These are phyloP conservation scores for Petrolisthes manimaculis DNA, from an alignment of 2,888 invertebrate genomes.

Conservation along the genomic window DNA sequence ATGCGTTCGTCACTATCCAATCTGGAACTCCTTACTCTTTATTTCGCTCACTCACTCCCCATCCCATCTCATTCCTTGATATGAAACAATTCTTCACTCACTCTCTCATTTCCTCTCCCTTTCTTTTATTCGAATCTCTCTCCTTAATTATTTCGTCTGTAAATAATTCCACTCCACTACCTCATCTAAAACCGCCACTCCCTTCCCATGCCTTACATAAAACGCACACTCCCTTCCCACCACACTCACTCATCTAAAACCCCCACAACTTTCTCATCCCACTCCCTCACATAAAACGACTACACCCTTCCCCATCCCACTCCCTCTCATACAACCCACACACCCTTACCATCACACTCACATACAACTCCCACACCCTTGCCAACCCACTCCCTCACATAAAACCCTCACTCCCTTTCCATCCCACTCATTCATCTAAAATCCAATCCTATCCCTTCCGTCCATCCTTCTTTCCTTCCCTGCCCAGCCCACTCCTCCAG, in stretches of 20 bases:
- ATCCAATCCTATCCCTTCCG: too few species aligned
- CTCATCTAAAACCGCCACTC: not conserved
- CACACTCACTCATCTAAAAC: not conserved
- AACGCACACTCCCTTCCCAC: not conserved
- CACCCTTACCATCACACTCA: not conserved
- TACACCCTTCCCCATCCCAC: not conserved
- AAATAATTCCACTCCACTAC: too few species aligned
- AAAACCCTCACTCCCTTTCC: too few species aligned
- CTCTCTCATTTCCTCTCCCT: not conserved
- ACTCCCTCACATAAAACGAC: not conserved
- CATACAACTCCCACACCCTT: not conserved
- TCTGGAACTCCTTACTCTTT: not conserved
- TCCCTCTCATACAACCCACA: not conserved
- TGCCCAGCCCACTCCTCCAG: too few species aligned
- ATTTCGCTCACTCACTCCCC: not conserved
- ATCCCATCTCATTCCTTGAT: not conserved
- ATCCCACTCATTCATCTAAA: too few species aligned
- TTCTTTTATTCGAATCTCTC: not conserved
- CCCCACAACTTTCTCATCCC: not conserved
- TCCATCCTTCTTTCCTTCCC: too few species aligned
- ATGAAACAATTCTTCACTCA: not conserved
- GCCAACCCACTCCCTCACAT: too few species aligned
- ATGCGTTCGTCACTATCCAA: not conserved
- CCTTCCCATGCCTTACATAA: too few species aligned
- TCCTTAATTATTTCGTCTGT: not conserved